A percentile compares a stretch with the other conserved stretches of the same genome.
Conservation (phyloP, 64 coral and sea anemone species). For the Anthopleura sola region DNA sequence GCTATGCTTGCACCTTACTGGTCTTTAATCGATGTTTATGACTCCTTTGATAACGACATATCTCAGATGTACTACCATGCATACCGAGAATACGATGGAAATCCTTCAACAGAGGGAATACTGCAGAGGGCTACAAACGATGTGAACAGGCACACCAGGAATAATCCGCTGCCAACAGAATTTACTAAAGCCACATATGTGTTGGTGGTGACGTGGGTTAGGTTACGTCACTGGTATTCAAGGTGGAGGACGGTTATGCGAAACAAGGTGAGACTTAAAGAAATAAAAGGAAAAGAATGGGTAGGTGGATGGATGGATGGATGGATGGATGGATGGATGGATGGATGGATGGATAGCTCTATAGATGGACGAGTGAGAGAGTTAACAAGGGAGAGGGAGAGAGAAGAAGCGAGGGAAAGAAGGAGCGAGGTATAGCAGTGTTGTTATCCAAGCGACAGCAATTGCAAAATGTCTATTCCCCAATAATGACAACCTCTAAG, state of each 20-base stretch:
- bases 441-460: too few species aligned
- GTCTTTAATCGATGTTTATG: background rate
- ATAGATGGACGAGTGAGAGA: too few species aligned
- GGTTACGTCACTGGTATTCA: constrained; percentile 24
- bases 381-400: too few species aligned
- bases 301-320: background rate
- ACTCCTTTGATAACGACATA: constrained; percentile 9
- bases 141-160: background rate
- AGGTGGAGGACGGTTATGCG: background rate
- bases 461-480: too few species aligned
- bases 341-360: too few species aligned
- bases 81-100: background rate
- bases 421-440: too few species aligned
- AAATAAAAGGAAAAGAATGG: background rate
- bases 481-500: too few species aligned
- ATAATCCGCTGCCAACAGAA: constrained; percentile 1
- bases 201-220: constrained; percentile 33
- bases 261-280: background rate
- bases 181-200: constrained; percentile 23
- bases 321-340: too few species aligned
- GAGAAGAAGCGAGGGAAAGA: too few species aligned
- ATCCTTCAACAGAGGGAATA: background rate
- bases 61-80: constrained; percentile 16
- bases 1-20: constrained; percentile 48
- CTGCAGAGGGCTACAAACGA: constrained; percentile 10